phyloP scores from a whole-genome alignment of 2,113 vertebrate genomes.

The Megaptera novaeangliae region DNA sequence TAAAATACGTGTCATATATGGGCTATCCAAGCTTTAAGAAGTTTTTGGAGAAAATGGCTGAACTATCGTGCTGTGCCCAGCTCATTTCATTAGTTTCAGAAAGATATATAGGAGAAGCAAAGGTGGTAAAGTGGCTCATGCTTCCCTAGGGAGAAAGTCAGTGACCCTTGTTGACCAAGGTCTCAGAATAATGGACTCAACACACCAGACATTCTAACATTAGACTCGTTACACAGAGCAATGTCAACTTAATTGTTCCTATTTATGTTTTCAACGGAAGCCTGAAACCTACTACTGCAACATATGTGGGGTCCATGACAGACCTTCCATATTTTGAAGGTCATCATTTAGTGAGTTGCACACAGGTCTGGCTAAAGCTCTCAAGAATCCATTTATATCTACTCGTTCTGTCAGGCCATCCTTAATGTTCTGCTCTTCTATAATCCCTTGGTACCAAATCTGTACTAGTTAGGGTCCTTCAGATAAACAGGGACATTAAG shows the following conservation, averaged over 20 bases:
- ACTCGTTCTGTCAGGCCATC: neutral
- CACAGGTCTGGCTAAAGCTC: neutral
- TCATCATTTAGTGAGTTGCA: neutral
- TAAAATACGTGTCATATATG: neutral
- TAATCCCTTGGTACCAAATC: neutral
- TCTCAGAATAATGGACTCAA: neutral
- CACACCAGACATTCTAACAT: neutral
- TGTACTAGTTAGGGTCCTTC: neutral
- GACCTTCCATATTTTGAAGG: neutral
- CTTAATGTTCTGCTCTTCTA: neutral
- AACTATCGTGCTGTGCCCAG: fast-evolving
- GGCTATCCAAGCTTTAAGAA: neutral
- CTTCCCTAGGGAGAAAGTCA: neutral
- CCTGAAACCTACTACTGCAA: neutral
- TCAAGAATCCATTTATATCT: neutral
- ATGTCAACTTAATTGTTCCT: neutral
- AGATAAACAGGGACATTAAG: neutral
- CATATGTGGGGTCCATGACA: neutral
- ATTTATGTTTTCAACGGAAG: neutral
- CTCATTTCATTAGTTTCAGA: neutral
- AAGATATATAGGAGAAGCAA: neutral
- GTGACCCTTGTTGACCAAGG: neutral
- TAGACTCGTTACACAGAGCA: neutral
- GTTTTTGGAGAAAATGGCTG: neutral
- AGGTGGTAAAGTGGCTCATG: fast-evolving